Evolutionary conservation across 1,140 invertebrate species (phyloP).

Genomic region (Oryzaephilus surinamensis): DNA sequence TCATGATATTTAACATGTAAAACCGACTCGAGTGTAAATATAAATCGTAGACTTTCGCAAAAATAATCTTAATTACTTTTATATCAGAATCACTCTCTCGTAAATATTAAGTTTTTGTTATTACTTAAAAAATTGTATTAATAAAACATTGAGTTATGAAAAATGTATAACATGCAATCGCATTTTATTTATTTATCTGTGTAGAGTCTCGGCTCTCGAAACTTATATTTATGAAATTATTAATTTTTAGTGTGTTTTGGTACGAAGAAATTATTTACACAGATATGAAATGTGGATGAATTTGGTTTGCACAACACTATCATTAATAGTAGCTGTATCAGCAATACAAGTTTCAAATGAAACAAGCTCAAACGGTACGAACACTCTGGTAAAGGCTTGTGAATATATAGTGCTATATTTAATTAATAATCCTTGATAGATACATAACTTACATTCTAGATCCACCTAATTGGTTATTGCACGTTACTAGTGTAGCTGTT

Average conservation of each 20-base stretch:
- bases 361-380: no score
- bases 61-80: no score
- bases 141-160: not conserved
- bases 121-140: not conserved
- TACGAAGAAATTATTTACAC: conserved; percentile 22
- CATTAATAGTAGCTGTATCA: conserved; percentile 17
- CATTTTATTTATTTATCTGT: no score
- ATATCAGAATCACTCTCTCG: no score
- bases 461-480: conserved; percentile 32
- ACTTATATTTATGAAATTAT: not conserved
- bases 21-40: no score
- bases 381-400: no score
- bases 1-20: no score
- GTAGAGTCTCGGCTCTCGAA: no score
- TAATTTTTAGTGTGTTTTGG: conserved; percentile 14
- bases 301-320: conserved; percentile 21
- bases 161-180: no score
- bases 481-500: conserved; percentile 36
- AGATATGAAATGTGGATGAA: conserved; percentile 33
- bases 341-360: not conserved
- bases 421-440: not conserved
- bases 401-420: not conserved
- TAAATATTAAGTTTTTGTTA: no score
- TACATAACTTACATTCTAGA: conserved; percentile 4
- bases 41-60: no score